Base-by-base conservation (phyloP, 1,140 invertebrate species). In the Monomorium pharaonis region DNA sequence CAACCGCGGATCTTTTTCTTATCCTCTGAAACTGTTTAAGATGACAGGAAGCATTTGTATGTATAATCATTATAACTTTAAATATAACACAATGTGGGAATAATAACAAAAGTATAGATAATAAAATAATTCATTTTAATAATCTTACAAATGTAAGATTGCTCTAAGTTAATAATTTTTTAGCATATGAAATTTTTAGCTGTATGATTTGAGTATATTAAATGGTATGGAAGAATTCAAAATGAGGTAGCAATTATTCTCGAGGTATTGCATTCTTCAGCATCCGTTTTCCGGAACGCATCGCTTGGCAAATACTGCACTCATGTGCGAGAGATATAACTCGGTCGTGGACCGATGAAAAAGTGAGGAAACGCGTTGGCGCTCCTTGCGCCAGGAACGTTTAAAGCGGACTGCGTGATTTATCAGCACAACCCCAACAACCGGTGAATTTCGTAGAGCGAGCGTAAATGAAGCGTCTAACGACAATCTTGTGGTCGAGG, bases 401-500 rank as follows among this genome's bases (percentile, higher is more conserved):
- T 89, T 89, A 89, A 89, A 86, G 84, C 72, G 58, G 54, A 56
- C 63, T 72, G 56, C 49, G 69, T 81, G 89, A 90, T 90, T 90
- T 90, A 90, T 90, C 89, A 75, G 88, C 65, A 9, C 63, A 65
- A 60, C 86, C 86, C 75, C 63, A 58, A 67, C 54, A 74, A 51
- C 87, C 72, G 77, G 72, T 80, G 89, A 89, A 89, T 90, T 90
- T 90, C 78, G 58, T 30, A 84, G 81, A 86, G 90, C 81, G 30
- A 63, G 85, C 88, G 90, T 89, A 91, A 89, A 90, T 90, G 89
- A 91, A 91, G 90, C 90, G 90, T 90, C 88, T 92, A 91, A 91
- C 90, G 90, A 89, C 88, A 86, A 91, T 91, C 84, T 89, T 86
- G 72, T 86, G 62, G 80, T 84, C 78, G 78, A 76, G 72, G 83